These are phyloP conservation scores for Abrostola triplasia DNA, from an alignment of 2,888 invertebrate genomes.

Conservation along the genomic window DNA sequence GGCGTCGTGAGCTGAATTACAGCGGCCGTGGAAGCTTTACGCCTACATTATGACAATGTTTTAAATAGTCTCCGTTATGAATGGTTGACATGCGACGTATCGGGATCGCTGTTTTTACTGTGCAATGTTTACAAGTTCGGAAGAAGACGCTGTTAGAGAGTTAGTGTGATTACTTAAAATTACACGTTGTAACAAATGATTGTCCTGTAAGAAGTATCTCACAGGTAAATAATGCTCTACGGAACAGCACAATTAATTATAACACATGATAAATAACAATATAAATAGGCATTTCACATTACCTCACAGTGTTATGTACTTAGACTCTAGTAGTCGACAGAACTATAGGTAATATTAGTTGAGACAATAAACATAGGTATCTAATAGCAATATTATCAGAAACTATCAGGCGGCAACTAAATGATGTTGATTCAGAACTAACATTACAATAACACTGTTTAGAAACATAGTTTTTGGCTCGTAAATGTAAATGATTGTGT, in stretches of 20 bases:
- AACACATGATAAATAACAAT: too few relatives aligned
- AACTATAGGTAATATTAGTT: conserved; percentile 19
- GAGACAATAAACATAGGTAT: conserved; percentile 26
- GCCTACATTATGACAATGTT: conserved; percentile 4
- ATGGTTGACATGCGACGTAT: conserved; percentile 28
- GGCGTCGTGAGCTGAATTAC: conserved; percentile 5
- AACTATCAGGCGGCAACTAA: too few relatives aligned
- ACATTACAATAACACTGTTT: conserved; percentile 5
- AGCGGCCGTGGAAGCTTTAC: neutral
- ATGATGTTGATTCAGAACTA: conserved; percentile 31
- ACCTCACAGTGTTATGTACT: conserved; percentile 10
- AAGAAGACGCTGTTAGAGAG: conserved; percentile 1
- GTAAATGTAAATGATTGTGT: too few relatives aligned
- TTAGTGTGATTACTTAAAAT: conserved; percentile 6
- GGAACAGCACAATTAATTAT: too few relatives aligned
- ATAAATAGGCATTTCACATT: conserved; percentile 7
- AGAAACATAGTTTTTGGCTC: too few relatives aligned
- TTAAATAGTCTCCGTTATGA: conserved; percentile 13
- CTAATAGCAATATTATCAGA: conserved; percentile 25
- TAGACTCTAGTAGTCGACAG: conserved; percentile 19
- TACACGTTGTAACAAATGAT: too few relatives aligned
- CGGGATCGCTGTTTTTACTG: conserved; percentile 3
- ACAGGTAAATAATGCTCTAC: too few relatives aligned
- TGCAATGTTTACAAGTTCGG: conserved; percentile 8
- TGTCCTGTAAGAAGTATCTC: too few relatives aligned